Evolutionary conservation across 2,888 invertebrate genomes (phyloP), one percentile per base, ranked within the genome.

Genomic region (Pseudanteris insignis): DNA sequence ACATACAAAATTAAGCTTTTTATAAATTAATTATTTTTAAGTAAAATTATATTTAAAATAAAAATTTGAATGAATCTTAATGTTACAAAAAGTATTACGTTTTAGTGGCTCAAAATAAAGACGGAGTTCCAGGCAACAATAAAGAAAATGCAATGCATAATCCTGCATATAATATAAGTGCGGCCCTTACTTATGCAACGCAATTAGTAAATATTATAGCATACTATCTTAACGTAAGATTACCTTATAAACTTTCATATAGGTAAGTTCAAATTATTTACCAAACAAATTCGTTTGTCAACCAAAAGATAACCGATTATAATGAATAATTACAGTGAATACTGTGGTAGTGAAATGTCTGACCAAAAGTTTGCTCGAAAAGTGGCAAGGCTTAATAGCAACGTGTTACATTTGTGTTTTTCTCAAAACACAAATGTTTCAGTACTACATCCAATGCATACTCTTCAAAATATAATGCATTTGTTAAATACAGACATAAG

Each of bases 191-290:
- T 29, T 92, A 94, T 77, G 89, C 91, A 28, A 89, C 94, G 51
- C 96, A 96, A 82, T 84, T 96, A 67, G 86, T 91, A 33, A 87
- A 89, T 74, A 83, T 94, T 66, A 83, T 94, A 65, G 90, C 94
- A 37, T 92, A 88, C 83, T 90, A 90, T 77, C 84, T 95, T 61
- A 91, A 94, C 81, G 85, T 90, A 44, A 84, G 89, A 65, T 84
- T 95, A 75, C 95, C 95, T 25, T 87, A 88, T 68, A 88, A 87
- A 78, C 81, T 89, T 69, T 82, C 84, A 44, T 88, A 88, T 74
- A 86, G 87, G 88, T 88, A 74, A 70, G 44, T 55, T 34, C 29
- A 28, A 11, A 11, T n/a, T n/a, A 10, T 30, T 5, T 30, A 30
- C n/a, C 5, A 3, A 43, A 29, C 1, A 32, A 13, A 12, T 30